Evolutionary conservation across 2,797 vertebrate species (phyloP).

Genomic region (Aratinga solstitialis): DNA sequence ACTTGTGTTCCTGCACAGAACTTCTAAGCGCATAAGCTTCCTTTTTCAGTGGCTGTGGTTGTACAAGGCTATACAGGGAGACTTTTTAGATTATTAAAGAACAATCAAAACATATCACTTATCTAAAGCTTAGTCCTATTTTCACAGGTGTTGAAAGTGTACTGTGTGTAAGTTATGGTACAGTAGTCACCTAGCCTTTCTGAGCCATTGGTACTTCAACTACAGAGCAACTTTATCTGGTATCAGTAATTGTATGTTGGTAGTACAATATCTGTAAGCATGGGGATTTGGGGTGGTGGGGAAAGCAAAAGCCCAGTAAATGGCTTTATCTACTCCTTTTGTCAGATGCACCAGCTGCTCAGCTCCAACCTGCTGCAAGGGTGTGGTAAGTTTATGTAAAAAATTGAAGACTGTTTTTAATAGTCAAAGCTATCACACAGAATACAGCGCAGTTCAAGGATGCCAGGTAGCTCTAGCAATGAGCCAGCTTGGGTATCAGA

Average conservation of each 20-base stretch:
- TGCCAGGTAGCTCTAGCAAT: neutral
- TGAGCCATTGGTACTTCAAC: neutral
- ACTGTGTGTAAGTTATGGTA: neutral
- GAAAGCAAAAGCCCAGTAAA: neutral
- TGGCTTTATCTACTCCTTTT: neutral
- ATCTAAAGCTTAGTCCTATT: neutral
- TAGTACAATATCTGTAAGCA: neutral
- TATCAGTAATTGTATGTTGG: neutral
- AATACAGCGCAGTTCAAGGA: neutral
- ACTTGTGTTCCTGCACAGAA: conserved; percentile 1
- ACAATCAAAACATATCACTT: neutral
- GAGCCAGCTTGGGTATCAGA: neutral
- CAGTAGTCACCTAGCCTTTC: neutral
- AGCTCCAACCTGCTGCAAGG: neutral
- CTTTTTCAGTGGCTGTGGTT: conserved; percentile 23
- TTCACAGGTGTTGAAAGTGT: neutral
- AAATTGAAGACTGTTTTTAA: neutral
- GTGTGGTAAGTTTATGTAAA: neutral
- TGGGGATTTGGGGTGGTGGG: neutral
- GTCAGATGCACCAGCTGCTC: neutral
- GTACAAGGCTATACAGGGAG: neutral
- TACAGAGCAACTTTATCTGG: neutral
- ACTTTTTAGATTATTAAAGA: neutral
- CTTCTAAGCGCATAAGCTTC: neutral
- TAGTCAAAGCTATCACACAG: neutral